Evolutionary conservation across 2,113 vertebrate species (phyloP), one percentile per base, ranked within the genome.

Genomic region (Myotis brandtii): DNA sequence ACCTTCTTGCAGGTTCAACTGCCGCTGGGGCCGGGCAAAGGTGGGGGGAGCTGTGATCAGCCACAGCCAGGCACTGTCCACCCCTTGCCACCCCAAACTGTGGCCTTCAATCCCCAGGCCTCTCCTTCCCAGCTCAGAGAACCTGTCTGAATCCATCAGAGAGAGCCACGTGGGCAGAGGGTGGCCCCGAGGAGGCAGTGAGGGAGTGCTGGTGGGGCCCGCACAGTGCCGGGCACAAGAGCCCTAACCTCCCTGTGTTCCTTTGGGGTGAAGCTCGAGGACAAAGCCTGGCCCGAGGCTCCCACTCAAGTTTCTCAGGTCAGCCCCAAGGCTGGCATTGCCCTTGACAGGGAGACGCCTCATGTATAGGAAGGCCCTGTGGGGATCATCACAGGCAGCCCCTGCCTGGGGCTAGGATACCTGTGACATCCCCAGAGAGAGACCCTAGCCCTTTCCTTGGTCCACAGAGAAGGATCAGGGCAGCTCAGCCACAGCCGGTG

Each of bases 1-100:
- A 25, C 99, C 99, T 27, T 99, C 99, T 6, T 98, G 98, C 93
- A 99, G 98, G 75, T 99, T 99, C 82, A 99, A 97, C 64, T 72
- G 97, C 90, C 98, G 98, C 99, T 99, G 96, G 69, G 67, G 32
- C 13, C 30, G 2, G 70, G 50, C 37, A 90, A 30, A 94, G n/a
- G 2, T 10, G 8, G 81, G 8, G 81, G 48, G 30, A 10, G 8
- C 32, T 54, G 69, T 85, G 34, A 73, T 5, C 5, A 2, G 11
- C 13, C 1, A 20, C 3, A 62, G 37, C 20, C 8, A 11, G 79
- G 30, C 1, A 3, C 13, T 25, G 37, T 64, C 73, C 20, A 27
- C 34, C 46, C 10, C 1, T 10, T 12, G 8, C n/a, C 2, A 16
- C 25, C 50, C 54, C 40, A 16, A 27, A 17, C 70, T 1, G 0